Base-by-base conservation (phyloP, 2,797 vertebrate species). In the Lophotriccus pileatus region DNA sequence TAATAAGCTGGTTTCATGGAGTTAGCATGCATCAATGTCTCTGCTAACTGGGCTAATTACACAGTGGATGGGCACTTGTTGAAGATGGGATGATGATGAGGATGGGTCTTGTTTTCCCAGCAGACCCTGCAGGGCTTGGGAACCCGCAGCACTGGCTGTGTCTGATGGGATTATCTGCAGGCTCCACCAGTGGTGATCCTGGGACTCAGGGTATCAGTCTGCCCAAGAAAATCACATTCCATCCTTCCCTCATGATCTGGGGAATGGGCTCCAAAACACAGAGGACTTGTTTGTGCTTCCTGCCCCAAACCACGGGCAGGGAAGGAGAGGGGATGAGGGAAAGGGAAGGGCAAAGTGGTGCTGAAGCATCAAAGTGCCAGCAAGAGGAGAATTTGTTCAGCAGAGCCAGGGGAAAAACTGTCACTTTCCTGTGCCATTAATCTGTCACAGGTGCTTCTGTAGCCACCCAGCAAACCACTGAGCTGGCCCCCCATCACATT, bases 11-110 rank as follows among this genome's bases (percentile, higher is more conserved):
- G 85, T 93, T 96, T 94, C 77, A 50, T 50, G 87, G 87, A 83
- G 91, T 90, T 90, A 89, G 87, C 82, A 88, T 90, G 93, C 93
- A 94, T 95, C 93, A 93, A 55, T 87, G 91, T 96, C 96, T 95
- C 88, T 68, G 53, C 89, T 95, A 95, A 94, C 89, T 94, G 92
- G 89, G 92, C 91, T 97, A 96, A 96, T 95, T 95, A 95, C 85
- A 93, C 91, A 62, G 63, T 69, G 70, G 64, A 93, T 91, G 89
- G 95, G 80, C 92, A 94, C 77, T 96, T 93, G 83, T 87, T 80
- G 32, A 70, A 94, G 91, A 44, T 46, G 77, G 73, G 68, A 64
- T 87, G 85, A 74, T 70, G 80, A 36, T 37, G n/a, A 84, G 74
- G 90, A 87, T 28, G 8, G 62, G 83, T 34, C 67, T 69, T 25